Conservation (phyloP, 2,797 vertebrate genomes). For the Sphenodon punctatus region DNA sequence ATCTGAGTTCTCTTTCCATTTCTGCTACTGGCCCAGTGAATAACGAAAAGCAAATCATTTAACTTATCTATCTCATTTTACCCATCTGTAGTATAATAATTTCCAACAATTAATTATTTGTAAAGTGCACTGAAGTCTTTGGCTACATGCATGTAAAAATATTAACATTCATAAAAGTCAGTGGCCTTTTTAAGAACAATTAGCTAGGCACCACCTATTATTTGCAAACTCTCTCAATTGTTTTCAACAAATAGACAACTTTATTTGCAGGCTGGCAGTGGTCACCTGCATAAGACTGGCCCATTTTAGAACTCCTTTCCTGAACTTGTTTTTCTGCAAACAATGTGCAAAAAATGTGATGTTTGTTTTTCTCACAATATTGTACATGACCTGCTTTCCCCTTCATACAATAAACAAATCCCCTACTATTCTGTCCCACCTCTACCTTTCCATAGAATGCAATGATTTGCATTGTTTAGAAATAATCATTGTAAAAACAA, state of each 20-base stretch:
- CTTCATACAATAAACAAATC: conserved; percentile 28
- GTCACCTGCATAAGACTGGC: background rate
- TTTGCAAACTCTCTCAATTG: background rate
- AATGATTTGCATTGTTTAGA: conserved; percentile 37
- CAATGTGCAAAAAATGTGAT: background rate
- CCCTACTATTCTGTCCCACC: conserved; percentile 11
- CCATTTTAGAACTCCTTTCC: background rate
- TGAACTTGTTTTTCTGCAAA: background rate
- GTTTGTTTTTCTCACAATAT: background rate
- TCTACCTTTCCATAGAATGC: background rate
- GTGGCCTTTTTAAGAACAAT: conserved; percentile 24
- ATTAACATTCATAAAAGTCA: background rate
- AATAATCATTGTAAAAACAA: conserved; percentile 31
- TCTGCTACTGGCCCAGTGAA: background rate
- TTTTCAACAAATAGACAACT: accelerated
- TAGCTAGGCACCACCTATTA: conserved; percentile 1
- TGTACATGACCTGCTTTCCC: conserved; percentile 23
- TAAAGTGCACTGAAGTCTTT: background rate
- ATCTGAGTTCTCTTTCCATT: background rate
- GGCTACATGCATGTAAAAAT: background rate
- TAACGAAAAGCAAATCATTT: conserved; percentile 1
- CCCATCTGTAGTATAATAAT: background rate
- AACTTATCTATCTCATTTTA: background rate
- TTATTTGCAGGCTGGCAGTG: background rate
- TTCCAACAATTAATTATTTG: background rate